Evolutionary conservation across 2,113 vertebrate genomes (phyloP).

Genomic region (Serinus canaria): DNA sequence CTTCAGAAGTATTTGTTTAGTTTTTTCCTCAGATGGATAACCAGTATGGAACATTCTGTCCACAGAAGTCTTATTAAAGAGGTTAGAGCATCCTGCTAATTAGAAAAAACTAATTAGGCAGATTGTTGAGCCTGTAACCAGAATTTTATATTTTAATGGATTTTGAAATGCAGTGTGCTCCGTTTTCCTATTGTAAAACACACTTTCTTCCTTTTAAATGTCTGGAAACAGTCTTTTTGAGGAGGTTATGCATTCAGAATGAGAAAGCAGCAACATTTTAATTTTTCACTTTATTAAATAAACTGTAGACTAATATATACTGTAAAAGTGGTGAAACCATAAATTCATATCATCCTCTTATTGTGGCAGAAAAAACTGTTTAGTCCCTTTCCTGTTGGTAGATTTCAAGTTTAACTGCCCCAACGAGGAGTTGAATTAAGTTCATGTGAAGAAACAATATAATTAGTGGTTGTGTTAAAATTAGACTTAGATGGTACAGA

Average conservation of each 20-base stretch:
- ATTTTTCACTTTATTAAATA: neutral
- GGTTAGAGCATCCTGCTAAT: slow-evolving; percentile 66
- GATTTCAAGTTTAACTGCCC: neutral
- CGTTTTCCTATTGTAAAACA: slow-evolving; percentile 17
- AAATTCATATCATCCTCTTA: neutral
- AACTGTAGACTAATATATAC: neutral
- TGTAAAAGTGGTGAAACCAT: neutral
- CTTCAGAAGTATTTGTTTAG: slow-evolving; percentile 49
- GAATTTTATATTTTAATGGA: slow-evolving; percentile 63
- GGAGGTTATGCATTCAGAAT: neutral
- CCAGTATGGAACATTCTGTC: slow-evolving; percentile 70
- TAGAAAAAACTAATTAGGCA: slow-evolving; percentile 66
- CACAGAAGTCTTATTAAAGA: slow-evolving; percentile 66
- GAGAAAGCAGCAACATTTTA: neutral
- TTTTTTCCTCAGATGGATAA: slow-evolving; percentile 63
- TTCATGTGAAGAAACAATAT: neutral
- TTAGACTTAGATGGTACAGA: neutral
- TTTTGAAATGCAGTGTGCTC: neutral
- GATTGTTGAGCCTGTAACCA: slow-evolving; percentile 62
- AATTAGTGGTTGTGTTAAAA: neutral
- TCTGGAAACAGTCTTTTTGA: neutral
- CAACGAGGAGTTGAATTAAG: neutral
- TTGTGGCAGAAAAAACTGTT: neutral
- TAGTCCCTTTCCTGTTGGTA: neutral
- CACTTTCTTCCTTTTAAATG: neutral